Conservation (phyloP, 2,113 vertebrate species). For the Gymnocephalus cernua region DNA sequence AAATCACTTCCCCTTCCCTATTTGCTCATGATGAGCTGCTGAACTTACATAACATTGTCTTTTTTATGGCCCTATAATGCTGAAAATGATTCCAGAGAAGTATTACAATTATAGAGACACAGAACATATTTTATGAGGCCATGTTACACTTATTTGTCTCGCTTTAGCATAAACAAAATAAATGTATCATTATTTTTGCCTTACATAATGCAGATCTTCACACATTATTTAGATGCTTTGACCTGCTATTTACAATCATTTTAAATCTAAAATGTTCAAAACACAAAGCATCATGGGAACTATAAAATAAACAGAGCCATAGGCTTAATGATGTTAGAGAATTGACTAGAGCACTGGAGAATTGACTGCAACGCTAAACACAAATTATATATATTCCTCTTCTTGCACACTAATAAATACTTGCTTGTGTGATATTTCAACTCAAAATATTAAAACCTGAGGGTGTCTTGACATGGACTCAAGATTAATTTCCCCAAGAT, state of each 20-base stretch:
- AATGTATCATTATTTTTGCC: conserved; percentile 31
- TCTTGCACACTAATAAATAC: conserved; percentile 29
- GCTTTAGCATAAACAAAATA: conserved; percentile 32
- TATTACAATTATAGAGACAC: conserved; percentile 23
- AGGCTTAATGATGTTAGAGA: conserved; percentile 62
- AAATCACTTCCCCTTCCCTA: conserved; percentile 14
- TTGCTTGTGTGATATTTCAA: conserved; percentile 41
- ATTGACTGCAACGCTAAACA: conserved; percentile 25
- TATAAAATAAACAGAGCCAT: conserved; percentile 51
- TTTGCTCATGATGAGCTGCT: conserved; percentile 31
- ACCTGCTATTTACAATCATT: conserved; percentile 25
- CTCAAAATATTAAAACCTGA: conserved; percentile 26
- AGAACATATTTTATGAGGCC: conserved; percentile 17
- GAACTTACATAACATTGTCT: conserved; percentile 27
- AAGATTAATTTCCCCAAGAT: conserved; percentile 21
- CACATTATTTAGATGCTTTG: conserved; percentile 37
- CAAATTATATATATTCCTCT: conserved; percentile 28
- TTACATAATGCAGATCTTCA: not conserved
- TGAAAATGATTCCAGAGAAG: conserved; percentile 18
- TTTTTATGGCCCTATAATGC: conserved; percentile 19
- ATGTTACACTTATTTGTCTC: conserved; percentile 42
- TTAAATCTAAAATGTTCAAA: conserved; percentile 38
- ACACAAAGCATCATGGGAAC: conserved; percentile 39
- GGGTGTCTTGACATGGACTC: conserved; percentile 11
- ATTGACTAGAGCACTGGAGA: conserved; percentile 40